Evolutionary conservation across 2,888 invertebrate species (phyloP).

Genomic region (Orthosia cruda): DNA sequence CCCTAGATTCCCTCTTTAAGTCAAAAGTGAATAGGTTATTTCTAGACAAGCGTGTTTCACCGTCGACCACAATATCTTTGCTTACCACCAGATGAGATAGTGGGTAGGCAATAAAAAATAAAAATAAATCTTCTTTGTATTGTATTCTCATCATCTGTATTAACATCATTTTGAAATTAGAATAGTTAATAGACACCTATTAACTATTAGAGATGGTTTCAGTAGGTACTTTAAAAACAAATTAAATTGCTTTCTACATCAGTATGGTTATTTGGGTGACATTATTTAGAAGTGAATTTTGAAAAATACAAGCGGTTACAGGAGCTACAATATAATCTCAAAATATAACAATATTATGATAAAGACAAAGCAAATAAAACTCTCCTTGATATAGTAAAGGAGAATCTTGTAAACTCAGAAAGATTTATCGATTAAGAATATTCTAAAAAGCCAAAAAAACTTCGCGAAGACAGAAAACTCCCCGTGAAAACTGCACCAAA

Average conservation of each 20-base stretch:
- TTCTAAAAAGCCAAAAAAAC: background rate
- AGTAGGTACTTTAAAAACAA: background rate
- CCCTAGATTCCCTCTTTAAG: no score
- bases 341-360: no score
- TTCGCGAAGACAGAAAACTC: background rate
- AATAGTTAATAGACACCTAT: background rate
- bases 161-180: background rate
- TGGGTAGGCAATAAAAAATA: no score
- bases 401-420: background rate
- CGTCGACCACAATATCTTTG: no score
- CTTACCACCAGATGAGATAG: no score
- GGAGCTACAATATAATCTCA: background rate
- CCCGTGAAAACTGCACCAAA: constrained; percentile 40
- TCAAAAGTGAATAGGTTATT: no score
- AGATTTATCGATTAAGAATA: background rate
- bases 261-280: no score
- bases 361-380: background rate
- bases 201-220: background rate
- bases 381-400: background rate
- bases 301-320: background rate
- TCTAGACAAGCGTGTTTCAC: no score
- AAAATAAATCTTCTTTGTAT: no score
- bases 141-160: background rate
- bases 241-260: background rate
- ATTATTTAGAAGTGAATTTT: no score